phyloP scores from a whole-genome alignment of 2,113 vertebrate species.

The Solenodon paradoxus region DNA sequence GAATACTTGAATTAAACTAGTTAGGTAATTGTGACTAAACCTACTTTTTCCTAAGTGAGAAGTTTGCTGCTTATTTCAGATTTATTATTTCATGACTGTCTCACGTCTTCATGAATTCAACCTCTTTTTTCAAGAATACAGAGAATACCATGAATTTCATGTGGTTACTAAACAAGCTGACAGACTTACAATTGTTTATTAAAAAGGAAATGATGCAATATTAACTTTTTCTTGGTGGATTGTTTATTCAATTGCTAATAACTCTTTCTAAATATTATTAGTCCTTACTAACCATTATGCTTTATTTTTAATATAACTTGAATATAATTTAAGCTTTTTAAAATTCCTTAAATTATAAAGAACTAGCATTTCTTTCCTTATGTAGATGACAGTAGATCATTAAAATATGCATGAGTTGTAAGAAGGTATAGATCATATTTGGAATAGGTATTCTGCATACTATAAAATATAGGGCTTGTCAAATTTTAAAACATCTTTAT shows the following conservation, averaged over 20 bases:
- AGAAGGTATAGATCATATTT: neutral
- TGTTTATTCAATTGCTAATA: neutral
- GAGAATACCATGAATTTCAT: neutral
- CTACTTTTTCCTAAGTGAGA: neutral
- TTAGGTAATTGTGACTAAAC: neutral
- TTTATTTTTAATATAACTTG: neutral
- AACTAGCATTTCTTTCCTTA: neutral
- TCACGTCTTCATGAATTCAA: neutral
- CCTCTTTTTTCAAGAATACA: neutral
- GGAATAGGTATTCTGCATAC: neutral
- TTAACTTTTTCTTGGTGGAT: neutral
- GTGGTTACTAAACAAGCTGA: neutral
- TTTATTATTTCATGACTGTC: neutral
- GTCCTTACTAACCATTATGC: neutral
- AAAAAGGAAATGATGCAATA: neutral
- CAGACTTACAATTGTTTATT: neutral
- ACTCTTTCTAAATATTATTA: neutral
- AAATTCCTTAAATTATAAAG: neutral
- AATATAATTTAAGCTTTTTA: neutral
- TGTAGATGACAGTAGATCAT: neutral
- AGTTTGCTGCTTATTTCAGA: neutral
- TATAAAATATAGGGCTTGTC: neutral
- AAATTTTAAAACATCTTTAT: neutral
- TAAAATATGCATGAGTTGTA: neutral
- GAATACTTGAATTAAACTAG: constrained; percentile 4